phyloP scores from a whole-genome alignment of 1,140 invertebrate species.

The Drosophila subpulchrella region DNA sequence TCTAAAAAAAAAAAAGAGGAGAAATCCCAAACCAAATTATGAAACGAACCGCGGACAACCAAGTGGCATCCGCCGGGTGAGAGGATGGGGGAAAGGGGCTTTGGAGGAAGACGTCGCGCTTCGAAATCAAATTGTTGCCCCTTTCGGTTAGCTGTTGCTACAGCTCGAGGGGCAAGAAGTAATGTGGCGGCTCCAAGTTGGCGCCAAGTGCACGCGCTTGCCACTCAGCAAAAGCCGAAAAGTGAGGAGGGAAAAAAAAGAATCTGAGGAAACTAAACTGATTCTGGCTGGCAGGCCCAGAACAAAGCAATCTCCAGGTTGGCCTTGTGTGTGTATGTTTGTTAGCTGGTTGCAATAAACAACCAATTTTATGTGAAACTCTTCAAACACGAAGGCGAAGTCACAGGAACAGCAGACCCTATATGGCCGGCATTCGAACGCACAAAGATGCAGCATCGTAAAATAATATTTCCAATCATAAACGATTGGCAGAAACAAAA shows the following conservation, averaged over 20 bases:
- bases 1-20: constrained; percentile 26
- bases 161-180: constrained; percentile 33
- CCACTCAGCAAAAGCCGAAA: constrained; percentile 44
- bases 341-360: constrained; percentile 45
- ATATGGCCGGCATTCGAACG: constrained; percentile 25
- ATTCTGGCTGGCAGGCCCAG: constrained; percentile 29
- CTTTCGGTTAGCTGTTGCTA: constrained; percentile 21
- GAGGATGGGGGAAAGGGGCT: neutral
- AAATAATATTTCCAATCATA: constrained; percentile 52
- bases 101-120: constrained; percentile 13
- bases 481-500: constrained; percentile 9
- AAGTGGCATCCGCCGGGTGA: constrained; percentile 33
- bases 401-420: constrained; percentile 16
- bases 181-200: constrained; percentile 55
- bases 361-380: constrained; percentile 52
- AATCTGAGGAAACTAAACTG: neutral
- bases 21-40: constrained; percentile 58
- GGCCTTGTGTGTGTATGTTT: constrained; percentile 22
- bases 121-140: constrained; percentile 49
- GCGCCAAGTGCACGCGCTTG: constrained; percentile 70
- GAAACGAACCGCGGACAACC: constrained; percentile 47
- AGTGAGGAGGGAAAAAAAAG: neutral
- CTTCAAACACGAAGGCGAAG: constrained; percentile 51
- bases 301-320: constrained; percentile 32
- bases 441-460: constrained; percentile 24